phyloP scores from a whole-genome alignment of 2,113 vertebrate genomes.

The Casuarius casuarius region DNA sequence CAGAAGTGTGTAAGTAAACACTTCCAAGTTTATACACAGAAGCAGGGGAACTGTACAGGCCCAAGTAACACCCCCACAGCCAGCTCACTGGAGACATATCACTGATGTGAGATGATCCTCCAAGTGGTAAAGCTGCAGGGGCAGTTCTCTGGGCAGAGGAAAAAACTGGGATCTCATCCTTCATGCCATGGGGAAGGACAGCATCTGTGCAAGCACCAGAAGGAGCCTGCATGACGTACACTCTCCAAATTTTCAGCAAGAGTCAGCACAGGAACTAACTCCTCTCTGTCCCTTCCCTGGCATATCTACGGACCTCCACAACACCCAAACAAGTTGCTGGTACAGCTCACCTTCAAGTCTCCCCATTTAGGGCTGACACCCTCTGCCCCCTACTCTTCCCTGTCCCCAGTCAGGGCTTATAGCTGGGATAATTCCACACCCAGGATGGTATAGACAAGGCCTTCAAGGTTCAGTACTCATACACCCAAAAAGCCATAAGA shows the following conservation, averaged over 20 bases:
- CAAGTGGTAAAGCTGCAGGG: neutral
- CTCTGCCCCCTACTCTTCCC: neutral
- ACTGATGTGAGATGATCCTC: neutral
- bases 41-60: neutral
- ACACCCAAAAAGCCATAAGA: neutral
- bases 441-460: neutral
- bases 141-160: neutral
- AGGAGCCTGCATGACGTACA: neutral
- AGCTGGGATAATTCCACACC: neutral
- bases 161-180: neutral
- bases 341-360: neutral
- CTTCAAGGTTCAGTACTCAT: accelerated
- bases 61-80: neutral
- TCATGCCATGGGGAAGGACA: neutral
- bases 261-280: neutral
- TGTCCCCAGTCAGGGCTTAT: neutral
- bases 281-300: neutral
- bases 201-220: neutral
- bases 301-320: neutral
- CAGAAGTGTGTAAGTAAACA: neutral
- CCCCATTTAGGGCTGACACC: neutral
- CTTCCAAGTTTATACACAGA: neutral
- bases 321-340: neutral
- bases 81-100: neutral
- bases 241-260: neutral